Evolutionary conservation across 2,113 vertebrate genomes (phyloP).

Genomic region (Alouatta palliata): DNA sequence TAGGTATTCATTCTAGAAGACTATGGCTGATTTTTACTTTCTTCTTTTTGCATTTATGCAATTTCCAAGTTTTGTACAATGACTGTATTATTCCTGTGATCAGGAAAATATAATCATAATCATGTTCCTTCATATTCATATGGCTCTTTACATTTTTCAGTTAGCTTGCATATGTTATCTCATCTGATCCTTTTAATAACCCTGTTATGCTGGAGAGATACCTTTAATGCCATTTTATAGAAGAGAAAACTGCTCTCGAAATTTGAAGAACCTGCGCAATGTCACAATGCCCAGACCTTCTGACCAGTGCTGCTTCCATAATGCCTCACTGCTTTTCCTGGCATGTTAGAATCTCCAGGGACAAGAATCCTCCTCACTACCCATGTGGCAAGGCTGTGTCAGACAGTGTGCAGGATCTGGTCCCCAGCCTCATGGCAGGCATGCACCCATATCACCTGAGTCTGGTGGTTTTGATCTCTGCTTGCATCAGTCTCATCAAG

Average conservation of each 20-base stretch:
- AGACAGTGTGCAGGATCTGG: neutral
- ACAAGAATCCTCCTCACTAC: neutral
- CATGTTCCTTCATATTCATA: neutral
- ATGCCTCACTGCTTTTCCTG: neutral
- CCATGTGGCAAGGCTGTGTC: rapidly evolving
- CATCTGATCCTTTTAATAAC: neutral
- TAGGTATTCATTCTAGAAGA: neutral
- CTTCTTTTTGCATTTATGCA: neutral
- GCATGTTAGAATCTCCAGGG: neutral
- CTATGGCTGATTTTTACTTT: neutral
- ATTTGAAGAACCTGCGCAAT: neutral
- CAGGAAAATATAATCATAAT: neutral
- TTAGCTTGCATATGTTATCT: neutral
- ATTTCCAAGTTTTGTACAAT: neutral
- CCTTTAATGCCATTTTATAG: neutral
- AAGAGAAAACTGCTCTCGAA: neutral
- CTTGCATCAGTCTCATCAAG: neutral
- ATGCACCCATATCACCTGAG: neutral
- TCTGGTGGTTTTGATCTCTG: neutral
- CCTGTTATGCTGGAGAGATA: neutral
- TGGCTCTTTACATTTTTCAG: neutral
- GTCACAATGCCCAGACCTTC: neutral
- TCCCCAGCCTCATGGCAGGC: neutral
- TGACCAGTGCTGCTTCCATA: neutral
- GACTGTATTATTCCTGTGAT: neutral